Conservation (phyloP, 2,113 vertebrate genomes). For the Macroglossus sobrinus region DNA sequence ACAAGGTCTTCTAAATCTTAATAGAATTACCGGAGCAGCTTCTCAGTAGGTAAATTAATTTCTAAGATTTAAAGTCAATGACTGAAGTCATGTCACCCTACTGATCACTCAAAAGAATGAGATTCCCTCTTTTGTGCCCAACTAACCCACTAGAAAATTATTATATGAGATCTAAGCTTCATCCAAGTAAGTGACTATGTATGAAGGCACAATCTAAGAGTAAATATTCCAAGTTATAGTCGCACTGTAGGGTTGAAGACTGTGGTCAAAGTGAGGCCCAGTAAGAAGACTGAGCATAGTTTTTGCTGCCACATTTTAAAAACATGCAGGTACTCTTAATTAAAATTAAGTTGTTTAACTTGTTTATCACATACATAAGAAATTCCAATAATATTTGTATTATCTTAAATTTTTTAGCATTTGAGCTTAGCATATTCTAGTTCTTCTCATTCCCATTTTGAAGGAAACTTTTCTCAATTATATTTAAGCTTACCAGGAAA, state of each 20-base stretch:
- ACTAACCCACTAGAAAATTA: neutral
- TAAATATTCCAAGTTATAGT: neutral
- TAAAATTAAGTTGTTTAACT: slow-evolving; percentile 1
- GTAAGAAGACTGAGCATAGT: neutral
- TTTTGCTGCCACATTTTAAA: neutral
- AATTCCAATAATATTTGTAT: neutral
- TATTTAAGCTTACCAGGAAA: neutral
- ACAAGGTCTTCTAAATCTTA: neutral
- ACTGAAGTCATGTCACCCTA: neutral
- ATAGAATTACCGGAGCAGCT: neutral
- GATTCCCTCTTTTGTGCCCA: neutral
- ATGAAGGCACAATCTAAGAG: neutral
- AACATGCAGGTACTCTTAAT: neutral
- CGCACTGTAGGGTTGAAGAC: no score
- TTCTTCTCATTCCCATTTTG: neutral
- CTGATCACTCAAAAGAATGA: neutral
- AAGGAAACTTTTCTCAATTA: neutral
- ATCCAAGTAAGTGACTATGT: neutral
- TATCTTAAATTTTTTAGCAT: neutral
- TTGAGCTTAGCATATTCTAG: neutral
- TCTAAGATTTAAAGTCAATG: neutral
- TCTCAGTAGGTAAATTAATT: neutral
- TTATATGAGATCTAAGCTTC: neutral
- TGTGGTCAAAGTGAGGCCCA: neutral
- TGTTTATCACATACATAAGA: neutral